Base-by-base conservation (phyloP, 2,888 invertebrate species). In the Ischnus inquisitorius region DNA sequence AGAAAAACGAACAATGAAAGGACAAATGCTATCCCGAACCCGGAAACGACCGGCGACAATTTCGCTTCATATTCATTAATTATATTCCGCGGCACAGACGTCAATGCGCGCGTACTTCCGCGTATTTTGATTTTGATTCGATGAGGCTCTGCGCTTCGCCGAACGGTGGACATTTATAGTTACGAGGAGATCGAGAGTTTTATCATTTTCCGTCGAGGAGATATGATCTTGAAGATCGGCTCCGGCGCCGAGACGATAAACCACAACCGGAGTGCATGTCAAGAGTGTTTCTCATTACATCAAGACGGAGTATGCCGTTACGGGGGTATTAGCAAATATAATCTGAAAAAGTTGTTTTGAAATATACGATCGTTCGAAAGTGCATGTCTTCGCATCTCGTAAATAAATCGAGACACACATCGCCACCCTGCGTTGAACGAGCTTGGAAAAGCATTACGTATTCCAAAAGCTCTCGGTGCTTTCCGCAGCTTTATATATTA, bases 401-500 rank as follows among this genome's bases (percentile, higher is more conserved):
- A 60, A 64, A 60, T 71, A 77, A 62, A 82, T 57, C 51, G 65
- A 5, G 51, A 54, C 41, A 65, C 54, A 28, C 19, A 51, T 64
- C n/a, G 28, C 16, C 68, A 28, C 48, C 48, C 25, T 51, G 6
- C 48, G 68, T 10, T 28, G 68, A 68, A 68, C 68, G 16, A 51
- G 16, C 51, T 25, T 67, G 43, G 43, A 48, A 28, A 60, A 78
- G 75, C 79, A 84, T 87, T 87, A 85, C 83, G 85, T 87, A 87
- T 87, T 85, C 85, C 80, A 51, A 76, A 74, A 79, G 80, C 86
- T 85, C 79, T 84, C 68, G 79, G 71, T 81, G 83, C 74, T 60
- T 83, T 83, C 41, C 75, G 48, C 65, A 76, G 76, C 71, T 83
- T 83, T 84, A 84, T 87, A 79, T 84, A 85, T 87, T 85, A 85